Conservation (phyloP, 1,140 invertebrate species). For the Hyles vespertilio region DNA sequence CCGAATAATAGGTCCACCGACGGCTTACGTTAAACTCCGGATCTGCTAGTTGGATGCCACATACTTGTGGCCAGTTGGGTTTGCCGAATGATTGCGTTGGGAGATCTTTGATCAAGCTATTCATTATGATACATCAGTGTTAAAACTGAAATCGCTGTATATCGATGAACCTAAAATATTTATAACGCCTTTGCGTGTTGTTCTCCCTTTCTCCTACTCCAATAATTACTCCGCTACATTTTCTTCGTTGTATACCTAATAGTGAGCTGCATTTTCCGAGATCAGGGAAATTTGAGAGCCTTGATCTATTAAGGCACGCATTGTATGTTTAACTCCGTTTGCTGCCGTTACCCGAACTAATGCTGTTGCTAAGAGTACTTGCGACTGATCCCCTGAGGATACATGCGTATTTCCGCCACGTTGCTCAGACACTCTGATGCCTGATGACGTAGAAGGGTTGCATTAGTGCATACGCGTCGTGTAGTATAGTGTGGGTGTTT, state of each 20-base stretch:
- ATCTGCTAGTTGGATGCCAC: conserved; percentile 23
- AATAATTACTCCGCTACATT: conserved; percentile 19
- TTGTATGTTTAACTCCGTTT: conserved; percentile 10
- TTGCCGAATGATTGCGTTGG: conserved; percentile 21
- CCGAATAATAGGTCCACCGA: conserved; percentile 26
- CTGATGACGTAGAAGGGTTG: no score
- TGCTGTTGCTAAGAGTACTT: conserved; percentile 23
- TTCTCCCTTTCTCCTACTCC: conserved; percentile 21
- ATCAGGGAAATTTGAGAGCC: conserved; percentile 24
- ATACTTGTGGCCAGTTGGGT: conserved; percentile 17
- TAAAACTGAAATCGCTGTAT: conserved; percentile 20
- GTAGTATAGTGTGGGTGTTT: no score
- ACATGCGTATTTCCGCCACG: not conserved
- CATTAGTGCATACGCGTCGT: no score
- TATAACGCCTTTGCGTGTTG: conserved; percentile 24
- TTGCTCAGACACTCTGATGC: no score
- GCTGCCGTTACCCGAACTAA: conserved; percentile 5
- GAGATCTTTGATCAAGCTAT: conserved; percentile 21
- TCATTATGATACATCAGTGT: conserved; percentile 26
- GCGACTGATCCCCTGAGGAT: conserved; percentile 3
- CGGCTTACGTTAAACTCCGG: conserved; percentile 25
- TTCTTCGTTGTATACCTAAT: conserved; percentile 13
- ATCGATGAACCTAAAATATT: conserved; percentile 14
- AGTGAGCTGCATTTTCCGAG: conserved; percentile 18
- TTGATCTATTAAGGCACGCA: conserved; percentile 23